phyloP scores from a whole-genome alignment of 2,888 invertebrate species.

The Pachydiplax longipennis region DNA sequence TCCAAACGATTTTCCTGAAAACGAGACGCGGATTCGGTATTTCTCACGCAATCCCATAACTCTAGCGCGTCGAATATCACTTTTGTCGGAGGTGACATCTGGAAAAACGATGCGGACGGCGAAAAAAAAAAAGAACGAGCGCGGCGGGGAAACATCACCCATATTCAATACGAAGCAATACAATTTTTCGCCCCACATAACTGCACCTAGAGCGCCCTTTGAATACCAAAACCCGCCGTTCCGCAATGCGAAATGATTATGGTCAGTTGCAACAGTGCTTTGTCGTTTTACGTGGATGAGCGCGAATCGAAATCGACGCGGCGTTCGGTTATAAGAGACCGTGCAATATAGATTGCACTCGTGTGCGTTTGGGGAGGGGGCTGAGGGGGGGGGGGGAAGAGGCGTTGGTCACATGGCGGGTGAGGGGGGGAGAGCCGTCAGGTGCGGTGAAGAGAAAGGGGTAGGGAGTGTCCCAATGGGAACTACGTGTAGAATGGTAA shows the following conservation, averaged over 20 bases:
- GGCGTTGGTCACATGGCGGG: not conserved
- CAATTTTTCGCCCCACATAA: not conserved
- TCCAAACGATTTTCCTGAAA: no score
- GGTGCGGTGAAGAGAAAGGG: not conserved
- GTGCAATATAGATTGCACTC: not conserved
- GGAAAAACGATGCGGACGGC: no score
- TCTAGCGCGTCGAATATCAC: no score
- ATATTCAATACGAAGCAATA: no score
- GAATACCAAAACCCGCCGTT: not conserved
- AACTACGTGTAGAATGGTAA: not conserved
- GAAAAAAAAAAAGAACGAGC: no score
- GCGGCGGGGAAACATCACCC: no score
- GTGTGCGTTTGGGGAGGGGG: not conserved
- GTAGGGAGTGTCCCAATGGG: not conserved
- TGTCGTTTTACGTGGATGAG: not conserved
- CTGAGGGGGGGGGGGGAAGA: not conserved
- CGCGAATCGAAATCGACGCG: not conserved
- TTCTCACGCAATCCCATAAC: no score
- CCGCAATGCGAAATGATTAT: conserved; percentile 5
- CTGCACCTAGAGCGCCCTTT: not conserved
- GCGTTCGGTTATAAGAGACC: not conserved
- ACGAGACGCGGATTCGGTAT: no score
- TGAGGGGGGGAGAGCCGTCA: not conserved
- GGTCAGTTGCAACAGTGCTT: not conserved
- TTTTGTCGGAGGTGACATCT: no score